phyloP scores from a whole-genome alignment of 64 coral and sea anemone species.

The Orbicella faveolata region DNA sequence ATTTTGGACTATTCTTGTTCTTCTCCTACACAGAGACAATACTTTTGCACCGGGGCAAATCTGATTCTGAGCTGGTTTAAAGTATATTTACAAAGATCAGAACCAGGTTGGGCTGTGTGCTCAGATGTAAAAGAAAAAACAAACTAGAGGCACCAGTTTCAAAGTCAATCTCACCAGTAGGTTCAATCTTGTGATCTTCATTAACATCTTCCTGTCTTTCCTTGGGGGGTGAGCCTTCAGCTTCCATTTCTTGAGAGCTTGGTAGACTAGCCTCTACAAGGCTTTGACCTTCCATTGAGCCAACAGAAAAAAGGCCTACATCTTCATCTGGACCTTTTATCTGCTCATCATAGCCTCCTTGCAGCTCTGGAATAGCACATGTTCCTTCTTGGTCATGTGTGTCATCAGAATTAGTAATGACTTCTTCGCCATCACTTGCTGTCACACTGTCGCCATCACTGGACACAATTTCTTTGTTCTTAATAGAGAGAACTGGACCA shows the following conservation, averaged over 20 bases:
- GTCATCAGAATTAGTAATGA: background rate
- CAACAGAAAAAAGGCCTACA: background rate
- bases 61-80: no score
- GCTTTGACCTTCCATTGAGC: background rate
- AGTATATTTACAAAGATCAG: no score
- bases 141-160: background rate
- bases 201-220: background rate
- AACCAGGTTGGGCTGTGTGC: no score
- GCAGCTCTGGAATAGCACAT: background rate
- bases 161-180: conserved; percentile 6
- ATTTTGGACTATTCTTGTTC: no score
- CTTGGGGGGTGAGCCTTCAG: background rate
- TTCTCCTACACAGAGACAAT: no score
- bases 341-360: background rate
- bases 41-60: no score
- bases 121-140: no score
- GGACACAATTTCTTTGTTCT: background rate
- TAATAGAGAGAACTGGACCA: background rate
- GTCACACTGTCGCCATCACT: background rate
- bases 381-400: background rate
- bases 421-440: background rate
- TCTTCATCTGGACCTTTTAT: background rate
- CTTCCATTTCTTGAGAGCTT: background rate
- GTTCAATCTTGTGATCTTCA: background rate
- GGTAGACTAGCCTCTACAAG: background rate